Conservation (phyloP, 2,113 vertebrate genomes). For the Psophia crepitans region DNA sequence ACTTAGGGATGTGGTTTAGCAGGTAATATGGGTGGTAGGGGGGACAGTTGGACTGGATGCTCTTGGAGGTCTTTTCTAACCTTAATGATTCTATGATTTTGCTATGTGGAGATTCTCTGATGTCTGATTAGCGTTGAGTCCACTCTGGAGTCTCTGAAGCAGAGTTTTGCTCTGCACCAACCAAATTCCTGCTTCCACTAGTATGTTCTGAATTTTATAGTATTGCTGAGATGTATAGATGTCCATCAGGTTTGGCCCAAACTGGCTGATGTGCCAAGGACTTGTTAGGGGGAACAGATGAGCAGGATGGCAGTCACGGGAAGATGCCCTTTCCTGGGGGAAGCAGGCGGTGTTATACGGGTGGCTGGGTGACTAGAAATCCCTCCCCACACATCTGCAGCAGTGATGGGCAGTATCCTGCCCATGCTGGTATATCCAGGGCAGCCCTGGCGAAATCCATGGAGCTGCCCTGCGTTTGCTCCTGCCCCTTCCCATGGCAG, state of each 20-base stretch:
- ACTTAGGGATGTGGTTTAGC: too few species aligned
- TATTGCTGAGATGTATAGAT: background rate
- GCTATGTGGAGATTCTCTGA: background rate
- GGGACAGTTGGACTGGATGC: too few species aligned
- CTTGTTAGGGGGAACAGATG: rapidly evolving
- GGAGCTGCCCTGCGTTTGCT: background rate
- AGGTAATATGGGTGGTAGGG: too few species aligned
- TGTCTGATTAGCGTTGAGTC: background rate
- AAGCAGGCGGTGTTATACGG: background rate
- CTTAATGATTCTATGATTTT: too few species aligned
- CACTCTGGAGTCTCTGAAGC: background rate
- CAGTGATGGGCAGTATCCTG: background rate
- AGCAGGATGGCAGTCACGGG: background rate
- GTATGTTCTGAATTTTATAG: background rate
- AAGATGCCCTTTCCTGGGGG: background rate
- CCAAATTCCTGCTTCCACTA: background rate
- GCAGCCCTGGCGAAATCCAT: background rate
- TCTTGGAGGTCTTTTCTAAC: too few species aligned
- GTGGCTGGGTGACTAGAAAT: background rate
- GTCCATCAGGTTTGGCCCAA: background rate
- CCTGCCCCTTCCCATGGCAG: background rate
- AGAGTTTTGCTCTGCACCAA: background rate
- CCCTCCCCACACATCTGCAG: background rate
- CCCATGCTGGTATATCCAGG: background rate
- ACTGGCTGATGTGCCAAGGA: background rate